Evolutionary conservation across 2,113 vertebrate species (phyloP).

Genomic region (Verasper variegatus): DNA sequence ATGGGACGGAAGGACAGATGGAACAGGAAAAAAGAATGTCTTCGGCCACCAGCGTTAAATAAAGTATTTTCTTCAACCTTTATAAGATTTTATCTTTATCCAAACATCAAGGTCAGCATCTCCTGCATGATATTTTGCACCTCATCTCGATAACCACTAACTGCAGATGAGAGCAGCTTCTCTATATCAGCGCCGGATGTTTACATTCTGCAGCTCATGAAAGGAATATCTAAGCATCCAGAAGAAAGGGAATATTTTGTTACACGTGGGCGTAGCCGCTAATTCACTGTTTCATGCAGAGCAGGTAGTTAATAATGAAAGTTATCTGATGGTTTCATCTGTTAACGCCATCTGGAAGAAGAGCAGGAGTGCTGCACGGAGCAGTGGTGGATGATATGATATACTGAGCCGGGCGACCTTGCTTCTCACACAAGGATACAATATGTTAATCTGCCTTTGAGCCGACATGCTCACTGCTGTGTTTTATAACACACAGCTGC

Average conservation of each 20-base stretch:
- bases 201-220: too few relatives aligned
- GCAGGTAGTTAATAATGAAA: neutral
- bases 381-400: slow-evolving; percentile 16
- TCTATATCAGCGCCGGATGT: too few relatives aligned
- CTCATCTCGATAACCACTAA: too few relatives aligned
- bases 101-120: too few relatives aligned
- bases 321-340: slow-evolving; percentile 2
- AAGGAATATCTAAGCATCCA: neutral
- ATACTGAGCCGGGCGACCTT: slow-evolving; percentile 12
- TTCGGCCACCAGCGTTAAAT: too few relatives aligned
- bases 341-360: neutral
- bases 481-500: slow-evolving; percentile 42
- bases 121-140: too few relatives aligned
- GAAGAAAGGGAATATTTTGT: neutral
- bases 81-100: too few relatives aligned
- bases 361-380: neutral
- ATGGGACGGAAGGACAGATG: too few relatives aligned
- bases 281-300: neutral
- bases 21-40: too few relatives aligned
- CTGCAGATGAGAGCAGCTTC: too few relatives aligned
- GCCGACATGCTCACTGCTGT: slow-evolving; percentile 18
- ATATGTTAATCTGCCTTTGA: slow-evolving; percentile 45
- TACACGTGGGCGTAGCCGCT: neutral
- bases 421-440: slow-evolving; percentile 34
- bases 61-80: too few relatives aligned